A percentile compares a stretch with the other conserved stretches of the same genome.
Evolutionary conservation across 1,140 invertebrate species (phyloP).

Genomic region (Drosophila kepulauana): DNA sequence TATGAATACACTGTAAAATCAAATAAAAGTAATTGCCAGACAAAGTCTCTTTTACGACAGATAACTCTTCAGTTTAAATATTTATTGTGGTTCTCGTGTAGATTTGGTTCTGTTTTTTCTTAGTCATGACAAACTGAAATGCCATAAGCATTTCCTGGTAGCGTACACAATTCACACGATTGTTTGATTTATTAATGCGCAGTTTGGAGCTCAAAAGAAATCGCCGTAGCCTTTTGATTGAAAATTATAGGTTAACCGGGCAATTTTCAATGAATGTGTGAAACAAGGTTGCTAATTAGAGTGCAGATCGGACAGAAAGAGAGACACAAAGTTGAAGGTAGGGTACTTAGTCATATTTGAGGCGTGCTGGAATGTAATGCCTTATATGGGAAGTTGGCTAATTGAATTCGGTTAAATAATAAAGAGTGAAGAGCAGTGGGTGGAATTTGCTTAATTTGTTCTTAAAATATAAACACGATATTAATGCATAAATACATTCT

Average conservation of each 20-base stretch:
- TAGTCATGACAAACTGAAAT: constrained; percentile 10
- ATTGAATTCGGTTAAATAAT: constrained; percentile 65
- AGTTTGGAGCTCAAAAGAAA: constrained; percentile 43
- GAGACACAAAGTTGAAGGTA: constrained; percentile 3
- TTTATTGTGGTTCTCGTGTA: not conserved
- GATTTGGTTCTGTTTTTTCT: not conserved
- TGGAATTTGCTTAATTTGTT: constrained; percentile 43
- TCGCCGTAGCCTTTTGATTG: constrained; percentile 69
- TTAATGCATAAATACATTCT: constrained; percentile 71
- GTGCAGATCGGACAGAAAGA: constrained; percentile 20
- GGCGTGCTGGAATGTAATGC: constrained; percentile 67
- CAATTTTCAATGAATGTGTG: constrained; percentile 76
- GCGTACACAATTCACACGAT: constrained; percentile 71
- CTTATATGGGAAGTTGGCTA: constrained; percentile 57
- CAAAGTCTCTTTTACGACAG: not conserved
- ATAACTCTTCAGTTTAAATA: not conserved
- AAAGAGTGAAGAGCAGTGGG: constrained; percentile 48
- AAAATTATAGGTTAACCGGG: constrained; percentile 72
- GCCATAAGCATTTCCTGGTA: constrained; percentile 42
- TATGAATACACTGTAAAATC: not conserved
- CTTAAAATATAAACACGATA: constrained; percentile 48
- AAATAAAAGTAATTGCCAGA: not conserved
- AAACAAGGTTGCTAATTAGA: constrained; percentile 75
- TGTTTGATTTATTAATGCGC: constrained; percentile 81
- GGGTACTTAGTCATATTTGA: constrained; percentile 26